A percentile compares a stretch with the other conserved stretches of the same genome.
Evolutionary conservation across 1,140 invertebrate genomes (phyloP).

Genomic region (Drepana arcuata): DNA sequence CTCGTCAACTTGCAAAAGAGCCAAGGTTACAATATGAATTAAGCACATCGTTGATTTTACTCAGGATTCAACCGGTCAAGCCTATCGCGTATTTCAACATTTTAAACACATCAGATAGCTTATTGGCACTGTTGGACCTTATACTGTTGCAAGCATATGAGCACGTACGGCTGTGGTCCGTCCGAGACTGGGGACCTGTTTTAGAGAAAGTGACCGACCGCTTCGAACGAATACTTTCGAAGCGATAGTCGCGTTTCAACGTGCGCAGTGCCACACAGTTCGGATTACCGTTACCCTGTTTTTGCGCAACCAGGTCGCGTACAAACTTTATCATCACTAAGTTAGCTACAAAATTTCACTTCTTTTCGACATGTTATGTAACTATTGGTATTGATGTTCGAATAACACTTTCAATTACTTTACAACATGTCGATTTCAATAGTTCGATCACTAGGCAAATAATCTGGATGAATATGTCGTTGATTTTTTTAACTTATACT

Average conservation of each 20-base stretch:
- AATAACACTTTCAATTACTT: too few relatives aligned
- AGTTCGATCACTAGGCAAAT: too few relatives aligned
- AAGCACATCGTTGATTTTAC: neutral
- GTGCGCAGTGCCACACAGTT: conserved; percentile 15
- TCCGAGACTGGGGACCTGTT: conserved; percentile 42
- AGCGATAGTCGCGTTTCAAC: conserved; percentile 34
- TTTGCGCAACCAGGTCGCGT: conserved; percentile 43
- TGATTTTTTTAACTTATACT: too few relatives aligned
- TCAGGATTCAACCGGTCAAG: conserved; percentile 8
- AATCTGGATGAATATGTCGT: too few relatives aligned
- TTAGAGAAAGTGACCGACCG: conserved; percentile 60
- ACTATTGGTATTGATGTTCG: neutral
- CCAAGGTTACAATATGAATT: conserved; percentile 10
- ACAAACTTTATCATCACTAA: conserved; percentile 23
- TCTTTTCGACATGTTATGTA: conserved; percentile 13
- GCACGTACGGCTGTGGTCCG: conserved; percentile 16
- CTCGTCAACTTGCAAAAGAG: conserved; percentile 18
- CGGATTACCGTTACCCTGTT: conserved; percentile 49
- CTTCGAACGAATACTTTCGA: conserved; percentile 58
- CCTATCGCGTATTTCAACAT: conserved; percentile 10
- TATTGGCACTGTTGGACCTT: conserved; percentile 5
- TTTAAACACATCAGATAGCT: conserved; percentile 2
- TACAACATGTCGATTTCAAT: too few relatives aligned
- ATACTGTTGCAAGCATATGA: conserved; percentile 6
- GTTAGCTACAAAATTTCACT: conserved; percentile 27